Evolutionary conservation across 2,888 invertebrate species (phyloP).

Genomic region (Prosopocoilus inquinatus): DNA sequence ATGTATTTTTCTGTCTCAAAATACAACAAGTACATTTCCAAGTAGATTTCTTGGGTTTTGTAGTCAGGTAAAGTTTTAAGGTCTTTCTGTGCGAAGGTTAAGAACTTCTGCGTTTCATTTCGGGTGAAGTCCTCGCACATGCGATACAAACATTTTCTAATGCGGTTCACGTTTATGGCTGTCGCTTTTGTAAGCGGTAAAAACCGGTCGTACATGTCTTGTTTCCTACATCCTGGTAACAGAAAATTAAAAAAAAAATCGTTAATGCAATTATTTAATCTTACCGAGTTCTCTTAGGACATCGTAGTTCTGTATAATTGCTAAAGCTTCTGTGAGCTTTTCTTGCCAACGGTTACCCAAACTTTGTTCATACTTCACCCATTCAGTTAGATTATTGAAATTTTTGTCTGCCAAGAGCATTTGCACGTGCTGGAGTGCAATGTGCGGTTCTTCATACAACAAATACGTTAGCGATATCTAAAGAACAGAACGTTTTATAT

Average conservation of each 20-base stretch:
- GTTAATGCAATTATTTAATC: too few species aligned
- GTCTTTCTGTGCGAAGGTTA: slow-evolving; percentile 25
- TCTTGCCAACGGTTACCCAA: slow-evolving; percentile 47
- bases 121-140: slow-evolving; percentile 50
- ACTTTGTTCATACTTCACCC: slow-evolving; percentile 33
- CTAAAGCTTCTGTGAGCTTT: slow-evolving; percentile 54
- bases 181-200: slow-evolving; percentile 31
- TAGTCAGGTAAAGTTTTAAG: slow-evolving; percentile 19
- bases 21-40: slow-evolving; percentile 43
- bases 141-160: slow-evolving; percentile 51
- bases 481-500: slow-evolving; percentile 17
- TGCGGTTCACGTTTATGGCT: slow-evolving; percentile 46
- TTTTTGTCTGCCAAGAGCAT: slow-evolving; percentile 24
- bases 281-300: slow-evolving; percentile 49
- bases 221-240: slow-evolving; percentile 31
- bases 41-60: slow-evolving; percentile 27
- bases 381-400: slow-evolving; percentile 35
- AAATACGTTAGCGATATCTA: slow-evolving; percentile 44
- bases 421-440: slow-evolving; percentile 30
- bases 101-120: slow-evolving; percentile 33
- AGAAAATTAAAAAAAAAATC: background rate
- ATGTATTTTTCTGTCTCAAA: slow-evolving; percentile 38
- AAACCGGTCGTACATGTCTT: slow-evolving; percentile 27
- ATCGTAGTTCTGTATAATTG: slow-evolving; percentile 51
- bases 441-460: slow-evolving; percentile 34